Percentiles rank a stretch among this genome's conserved stretches.
These are phyloP conservation scores for Morpho deidamia DNA, from an alignment of 2,888 invertebrate species.

Conservation along the genomic window DNA sequence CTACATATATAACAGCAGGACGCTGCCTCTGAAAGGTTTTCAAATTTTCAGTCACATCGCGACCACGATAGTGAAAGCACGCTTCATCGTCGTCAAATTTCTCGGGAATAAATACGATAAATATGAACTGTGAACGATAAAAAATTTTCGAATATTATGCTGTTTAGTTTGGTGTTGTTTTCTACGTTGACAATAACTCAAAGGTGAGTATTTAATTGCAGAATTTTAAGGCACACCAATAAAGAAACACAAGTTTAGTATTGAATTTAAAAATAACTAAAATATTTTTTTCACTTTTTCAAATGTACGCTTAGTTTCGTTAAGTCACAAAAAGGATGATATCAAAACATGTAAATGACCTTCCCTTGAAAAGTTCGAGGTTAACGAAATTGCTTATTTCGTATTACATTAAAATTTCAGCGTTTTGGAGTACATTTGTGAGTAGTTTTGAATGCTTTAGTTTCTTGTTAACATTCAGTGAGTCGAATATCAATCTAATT, in stretches of 20 bases:
- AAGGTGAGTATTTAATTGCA: constrained; percentile 19
- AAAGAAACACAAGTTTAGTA: neutral
- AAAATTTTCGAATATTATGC: constrained; percentile 20
- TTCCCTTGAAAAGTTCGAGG: neutral
- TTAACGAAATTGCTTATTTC: neutral
- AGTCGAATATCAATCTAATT: too few species aligned
- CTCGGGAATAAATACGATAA: constrained; percentile 17
- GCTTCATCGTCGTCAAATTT: constrained; percentile 9
- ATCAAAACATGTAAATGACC: neutral
- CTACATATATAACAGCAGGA: neutral
- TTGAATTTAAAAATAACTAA: too few species aligned
- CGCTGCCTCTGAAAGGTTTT: constrained; percentile 5
- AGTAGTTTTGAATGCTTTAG: neutral
- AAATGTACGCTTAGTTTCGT: neutral
- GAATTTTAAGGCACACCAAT: neutral
- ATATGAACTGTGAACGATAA: constrained; percentile 18
- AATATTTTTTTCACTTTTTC: too few species aligned
- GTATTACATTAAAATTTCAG: constrained; percentile 2
- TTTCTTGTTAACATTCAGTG: too few species aligned
- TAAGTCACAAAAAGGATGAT: neutral
- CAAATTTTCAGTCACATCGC: constrained; percentile 24
- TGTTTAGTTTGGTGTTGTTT: constrained; percentile 15
- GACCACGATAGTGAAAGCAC: constrained; percentile 21
- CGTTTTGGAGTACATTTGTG: neutral
- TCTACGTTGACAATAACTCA: constrained; percentile 7